Base-by-base conservation (phyloP, 2,113 vertebrate genomes). In the Etheostoma cragini region DNA sequence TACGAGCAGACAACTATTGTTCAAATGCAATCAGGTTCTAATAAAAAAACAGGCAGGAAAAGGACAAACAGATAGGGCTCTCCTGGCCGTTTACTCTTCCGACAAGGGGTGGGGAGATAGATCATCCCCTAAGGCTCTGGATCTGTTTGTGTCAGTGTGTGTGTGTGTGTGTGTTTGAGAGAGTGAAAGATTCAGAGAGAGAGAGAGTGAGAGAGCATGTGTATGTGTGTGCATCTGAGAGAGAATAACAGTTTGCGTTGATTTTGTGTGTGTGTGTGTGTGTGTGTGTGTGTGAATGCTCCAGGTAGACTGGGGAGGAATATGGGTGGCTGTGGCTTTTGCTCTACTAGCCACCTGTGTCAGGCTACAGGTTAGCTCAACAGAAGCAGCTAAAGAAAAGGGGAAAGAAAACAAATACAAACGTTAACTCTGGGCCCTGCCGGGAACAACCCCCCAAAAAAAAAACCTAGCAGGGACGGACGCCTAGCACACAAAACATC, bases 11-110 rank as follows among this genome's bases (percentile, higher is more conserved):
- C 92, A 89, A 91, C 85, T 82, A 82, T 86, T 84, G 86, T 92
- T 93, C 90, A 91, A 93, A 94, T 81, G 80, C 92, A 93, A 93
- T 89, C 87, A 89, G 90, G 87, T 85, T 82, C 75, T 85, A 92
- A 91, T 94, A 81, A 89, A 87, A 87, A 80, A 88, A 80, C 60
- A 80, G 76, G 76, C 70, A 90, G 88, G 78, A 88, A 90, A 65
- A 87, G 89, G 89, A 83, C 77, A 91, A 87, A 91, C 77, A 90
- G 82, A 91, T 60, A 78, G 81, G 67, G 49, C 46, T 76, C 86
- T 87, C 80, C 77, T 86, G 79, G 84, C 74, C 74, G 68, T 94
- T 93, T 91, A 90, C 79, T 85, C 82, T 87, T 90, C 89, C 64
- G 80, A 88, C 76, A 90, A 74, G 62, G 60, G 65, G 78, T 8